Evolutionary conservation across 2,888 invertebrate genomes (phyloP).

Genomic region (Eremobia ochroleuca): DNA sequence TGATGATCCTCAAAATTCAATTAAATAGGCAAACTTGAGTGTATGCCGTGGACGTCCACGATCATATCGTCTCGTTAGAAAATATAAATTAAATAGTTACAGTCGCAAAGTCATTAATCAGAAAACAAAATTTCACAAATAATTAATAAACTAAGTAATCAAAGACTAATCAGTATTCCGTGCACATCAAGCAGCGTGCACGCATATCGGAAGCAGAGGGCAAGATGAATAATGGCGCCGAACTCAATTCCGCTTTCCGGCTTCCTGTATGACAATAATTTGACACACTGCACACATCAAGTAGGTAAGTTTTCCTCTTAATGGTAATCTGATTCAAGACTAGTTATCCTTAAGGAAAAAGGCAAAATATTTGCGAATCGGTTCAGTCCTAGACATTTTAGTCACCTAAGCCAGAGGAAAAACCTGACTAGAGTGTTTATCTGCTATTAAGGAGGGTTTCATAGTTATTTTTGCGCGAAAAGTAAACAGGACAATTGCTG

Average conservation of each 20-base stretch:
- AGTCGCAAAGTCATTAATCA: background rate
- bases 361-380: background rate
- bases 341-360: conserved; percentile 42
- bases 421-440: background rate
- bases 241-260: conserved; percentile 44
- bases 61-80: too few relatives aligned
- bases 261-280: conserved; percentile 47
- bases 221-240: conserved; percentile 56
- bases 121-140: background rate
- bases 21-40: background rate
- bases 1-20: background rate
- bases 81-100: too few relatives aligned
- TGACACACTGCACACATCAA: conserved; percentile 42
- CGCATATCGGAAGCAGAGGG: conserved; percentile 45
- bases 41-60: too few relatives aligned
- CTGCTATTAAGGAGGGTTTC: background rate
- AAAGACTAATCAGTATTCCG: conserved; percentile 57
- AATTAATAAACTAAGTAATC: conserved; percentile 24
- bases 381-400: background rate
- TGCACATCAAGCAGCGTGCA: conserved; percentile 26
- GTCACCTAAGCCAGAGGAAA: conserved; percentile 13
- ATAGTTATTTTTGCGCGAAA: background rate
- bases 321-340: conserved; percentile 6
- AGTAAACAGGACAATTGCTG: background rate
- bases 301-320: conserved; percentile 31